A percentile compares a stretch with the other conserved stretches of the same genome.
Evolutionary conservation across 2,797 vertebrate species (phyloP).

Genomic region (Dipus sagitta): DNA sequence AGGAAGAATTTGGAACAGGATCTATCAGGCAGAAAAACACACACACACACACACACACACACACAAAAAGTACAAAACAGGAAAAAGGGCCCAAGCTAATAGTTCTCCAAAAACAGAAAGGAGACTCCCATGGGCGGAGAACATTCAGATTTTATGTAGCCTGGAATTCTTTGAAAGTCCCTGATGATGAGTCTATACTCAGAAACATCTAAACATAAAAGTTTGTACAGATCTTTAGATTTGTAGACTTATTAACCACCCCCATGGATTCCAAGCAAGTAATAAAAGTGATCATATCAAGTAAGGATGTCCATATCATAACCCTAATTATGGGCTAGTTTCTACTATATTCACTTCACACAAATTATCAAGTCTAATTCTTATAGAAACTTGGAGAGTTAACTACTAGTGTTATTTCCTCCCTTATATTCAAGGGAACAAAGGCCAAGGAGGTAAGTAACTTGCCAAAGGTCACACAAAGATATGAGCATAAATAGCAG

Average conservation of each 20-base stretch:
- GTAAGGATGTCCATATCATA: too few relatives aligned
- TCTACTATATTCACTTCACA: background rate
- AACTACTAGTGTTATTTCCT: background rate
- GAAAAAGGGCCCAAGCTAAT: background rate
- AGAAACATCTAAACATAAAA: background rate
- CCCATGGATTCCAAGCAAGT: background rate
- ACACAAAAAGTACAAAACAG: background rate
- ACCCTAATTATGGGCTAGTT: background rate
- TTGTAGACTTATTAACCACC: background rate
- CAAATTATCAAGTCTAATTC: background rate
- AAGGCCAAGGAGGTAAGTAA: background rate
- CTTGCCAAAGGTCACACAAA: background rate
- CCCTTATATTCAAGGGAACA: background rate
- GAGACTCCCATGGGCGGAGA: too few relatives aligned
- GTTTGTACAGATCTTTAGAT: background rate
- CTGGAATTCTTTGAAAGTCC: background rate
- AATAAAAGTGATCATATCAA: background rate
- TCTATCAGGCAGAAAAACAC: background rate
- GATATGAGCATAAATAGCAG: background rate
- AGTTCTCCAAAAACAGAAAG: too few relatives aligned
- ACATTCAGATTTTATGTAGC: too few relatives aligned
- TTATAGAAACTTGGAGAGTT: background rate
- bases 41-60: too few relatives aligned
- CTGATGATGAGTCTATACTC: background rate
- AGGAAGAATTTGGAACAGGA: background rate